Evolutionary conservation across 2,113 vertebrate genomes (phyloP).

Genomic region (Fukomys damarensis): DNA sequence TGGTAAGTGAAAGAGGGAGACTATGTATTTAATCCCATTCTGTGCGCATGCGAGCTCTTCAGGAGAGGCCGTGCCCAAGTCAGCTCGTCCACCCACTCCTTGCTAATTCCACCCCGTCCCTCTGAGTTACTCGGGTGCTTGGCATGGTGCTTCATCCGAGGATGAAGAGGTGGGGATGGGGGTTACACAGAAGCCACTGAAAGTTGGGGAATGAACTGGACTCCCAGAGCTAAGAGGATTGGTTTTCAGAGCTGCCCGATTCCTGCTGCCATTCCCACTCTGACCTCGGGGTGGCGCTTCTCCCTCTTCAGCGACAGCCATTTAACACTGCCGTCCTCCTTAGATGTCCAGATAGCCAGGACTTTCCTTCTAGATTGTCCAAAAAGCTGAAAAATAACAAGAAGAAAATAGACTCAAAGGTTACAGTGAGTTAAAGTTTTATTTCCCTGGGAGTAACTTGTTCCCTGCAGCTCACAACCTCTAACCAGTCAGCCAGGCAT

Average conservation of each 20-base stretch:
- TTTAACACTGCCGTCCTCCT: accelerated
- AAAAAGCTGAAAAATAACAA: not conserved
- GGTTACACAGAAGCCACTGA: accelerated
- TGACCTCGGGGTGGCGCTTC: slow-evolving; percentile 66
- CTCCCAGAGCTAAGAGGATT: not conserved
- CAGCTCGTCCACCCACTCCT: not conserved
- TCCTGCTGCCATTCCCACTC: not conserved
- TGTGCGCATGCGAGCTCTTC: not conserved
- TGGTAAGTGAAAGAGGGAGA: not conserved
- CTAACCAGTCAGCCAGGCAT: not conserved
- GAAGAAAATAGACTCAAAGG: not conserved
- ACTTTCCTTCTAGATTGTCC: not conserved
- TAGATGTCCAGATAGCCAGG: accelerated
- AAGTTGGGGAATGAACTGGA: not conserved
- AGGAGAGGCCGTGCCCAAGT: not conserved
- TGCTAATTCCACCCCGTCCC: not conserved
- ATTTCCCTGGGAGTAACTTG: not conserved
- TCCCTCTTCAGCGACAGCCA: not conserved
- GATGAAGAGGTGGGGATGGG: too few species aligned
- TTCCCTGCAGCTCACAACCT: not conserved
- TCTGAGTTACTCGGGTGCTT: not conserved
- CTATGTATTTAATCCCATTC: not conserved
- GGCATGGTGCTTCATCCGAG: accelerated
- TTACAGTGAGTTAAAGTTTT: not conserved
- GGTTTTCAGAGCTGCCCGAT: not conserved